Evolutionary conservation across 1,140 invertebrate species (phyloP).

Genomic region (Sminthurinus signatus): DNA sequence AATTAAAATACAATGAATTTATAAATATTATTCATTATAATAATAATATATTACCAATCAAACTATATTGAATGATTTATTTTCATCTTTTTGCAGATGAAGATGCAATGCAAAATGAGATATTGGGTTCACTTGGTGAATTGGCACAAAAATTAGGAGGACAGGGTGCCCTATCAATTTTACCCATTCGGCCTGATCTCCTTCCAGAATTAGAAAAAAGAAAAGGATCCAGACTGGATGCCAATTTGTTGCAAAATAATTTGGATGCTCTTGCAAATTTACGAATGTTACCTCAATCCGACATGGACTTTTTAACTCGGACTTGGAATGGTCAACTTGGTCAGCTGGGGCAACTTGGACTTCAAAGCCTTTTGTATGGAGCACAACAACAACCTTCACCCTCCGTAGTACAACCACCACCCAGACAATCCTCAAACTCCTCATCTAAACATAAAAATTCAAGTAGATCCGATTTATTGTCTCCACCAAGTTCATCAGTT

Average conservation of each 20-base stretch:
- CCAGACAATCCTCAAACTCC: too few relatives aligned
- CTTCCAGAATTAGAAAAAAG: conserved; percentile 1
- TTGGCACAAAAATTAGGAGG: conserved; percentile 39
- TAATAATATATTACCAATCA: too few relatives aligned
- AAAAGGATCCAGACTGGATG: conserved; percentile 24
- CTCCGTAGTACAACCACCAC: background rate
- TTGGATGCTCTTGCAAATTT: background rate
- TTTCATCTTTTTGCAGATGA: too few relatives aligned
- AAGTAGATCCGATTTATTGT: background rate
- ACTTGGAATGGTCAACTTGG: background rate
- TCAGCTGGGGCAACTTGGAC: background rate
- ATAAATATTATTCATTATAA: too few relatives aligned
- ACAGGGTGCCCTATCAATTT: conserved; percentile 37
- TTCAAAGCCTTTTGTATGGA: too few relatives aligned
- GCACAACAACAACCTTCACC: background rate
- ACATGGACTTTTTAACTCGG: background rate
- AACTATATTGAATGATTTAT: too few relatives aligned
- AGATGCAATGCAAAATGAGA: background rate
- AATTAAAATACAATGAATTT: too few relatives aligned
- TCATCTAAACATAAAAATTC: background rate
- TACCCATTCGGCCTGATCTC: conserved; percentile 31
- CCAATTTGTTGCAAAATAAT: conserved; percentile 1
- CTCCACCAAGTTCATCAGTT: background rate
- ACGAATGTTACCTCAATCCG: background rate
- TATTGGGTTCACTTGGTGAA: conserved; percentile 32